A percentile compares a stretch with the other conserved stretches of the same genome.
Evolutionary conservation across 2,797 vertebrate genomes (phyloP).

Genomic region (Falco concolor): DNA sequence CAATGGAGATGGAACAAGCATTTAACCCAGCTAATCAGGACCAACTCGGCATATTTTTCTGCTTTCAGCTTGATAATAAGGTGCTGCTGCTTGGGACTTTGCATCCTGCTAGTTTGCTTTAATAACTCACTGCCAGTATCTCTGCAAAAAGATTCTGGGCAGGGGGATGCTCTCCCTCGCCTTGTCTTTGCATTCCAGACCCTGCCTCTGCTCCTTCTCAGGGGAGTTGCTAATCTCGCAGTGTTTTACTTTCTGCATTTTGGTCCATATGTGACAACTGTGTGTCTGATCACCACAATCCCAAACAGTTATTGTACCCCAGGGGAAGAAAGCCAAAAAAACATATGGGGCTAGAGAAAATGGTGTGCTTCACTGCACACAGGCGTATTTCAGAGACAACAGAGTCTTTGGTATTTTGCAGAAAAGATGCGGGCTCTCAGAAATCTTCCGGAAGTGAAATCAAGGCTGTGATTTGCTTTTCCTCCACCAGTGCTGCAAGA

Average conservation of each 20-base stretch:
- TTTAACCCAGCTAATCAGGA: slow-evolving; percentile 20
- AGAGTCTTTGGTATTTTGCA: background rate
- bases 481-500: background rate
- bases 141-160: background rate
- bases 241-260: background rate
- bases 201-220: background rate
- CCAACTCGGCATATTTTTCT: background rate
- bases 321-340: slow-evolving; percentile 65
- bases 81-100: background rate
- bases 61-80: background rate
- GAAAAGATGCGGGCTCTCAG: background rate
- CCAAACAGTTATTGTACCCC: slow-evolving; percentile 49
- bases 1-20: background rate
- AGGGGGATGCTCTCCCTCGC: background rate
- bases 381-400: background rate
- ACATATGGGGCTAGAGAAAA: slow-evolving; percentile 58
- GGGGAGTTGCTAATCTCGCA: background rate
- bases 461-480: background rate
- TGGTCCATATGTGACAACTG: slow-evolving; percentile 27
- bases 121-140: background rate
- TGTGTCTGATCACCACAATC: slow-evolving; percentile 49
- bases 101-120: background rate
- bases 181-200: background rate
- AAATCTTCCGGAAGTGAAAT: background rate
- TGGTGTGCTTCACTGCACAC: slow-evolving; percentile 38